These are phyloP conservation scores for Bovichtus diacanthus DNA, from an alignment of 2,797 vertebrate genomes.

Conservation along the genomic window DNA sequence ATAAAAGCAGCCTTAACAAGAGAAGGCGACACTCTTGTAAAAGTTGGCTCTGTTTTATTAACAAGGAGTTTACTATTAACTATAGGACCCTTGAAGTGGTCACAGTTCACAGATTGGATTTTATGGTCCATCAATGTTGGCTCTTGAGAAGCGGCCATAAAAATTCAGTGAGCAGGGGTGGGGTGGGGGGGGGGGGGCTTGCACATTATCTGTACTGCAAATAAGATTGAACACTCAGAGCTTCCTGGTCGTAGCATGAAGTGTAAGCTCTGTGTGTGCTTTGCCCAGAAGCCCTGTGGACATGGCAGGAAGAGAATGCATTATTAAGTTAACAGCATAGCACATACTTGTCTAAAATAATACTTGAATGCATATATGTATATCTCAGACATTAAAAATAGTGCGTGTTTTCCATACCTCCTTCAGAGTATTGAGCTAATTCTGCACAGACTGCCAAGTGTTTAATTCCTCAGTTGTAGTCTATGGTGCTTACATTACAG, in stretches of 20 bases:
- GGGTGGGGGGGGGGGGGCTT: neutral
- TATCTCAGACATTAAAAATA: neutral
- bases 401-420: neutral
- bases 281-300: neutral
- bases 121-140: slow-evolving; percentile 67
- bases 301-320: neutral
- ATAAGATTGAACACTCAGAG: neutral
- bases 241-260: neutral
- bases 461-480: neutral
- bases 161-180: slow-evolving; percentile 33
- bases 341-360: neutral
- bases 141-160: slow-evolving; percentile 52
- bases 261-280: neutral
- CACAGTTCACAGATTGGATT: slow-evolving; percentile 65
- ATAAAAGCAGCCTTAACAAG: slow-evolving; percentile 54
- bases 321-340: neutral
- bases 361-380: neutral
- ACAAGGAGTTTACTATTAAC: slow-evolving; percentile 76
- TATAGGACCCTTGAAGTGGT: slow-evolving; percentile 68
- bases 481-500: neutral
- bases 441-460: neutral
- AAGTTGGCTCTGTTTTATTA: slow-evolving; percentile 70
- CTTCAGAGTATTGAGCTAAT: neutral
- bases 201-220: slow-evolving; percentile 24
- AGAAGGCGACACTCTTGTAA: slow-evolving; percentile 53